These are phyloP conservation scores for Echinarachnius parma DNA, from an alignment of 53 echinoderm and acorn worm species.

Conservation along the genomic window DNA sequence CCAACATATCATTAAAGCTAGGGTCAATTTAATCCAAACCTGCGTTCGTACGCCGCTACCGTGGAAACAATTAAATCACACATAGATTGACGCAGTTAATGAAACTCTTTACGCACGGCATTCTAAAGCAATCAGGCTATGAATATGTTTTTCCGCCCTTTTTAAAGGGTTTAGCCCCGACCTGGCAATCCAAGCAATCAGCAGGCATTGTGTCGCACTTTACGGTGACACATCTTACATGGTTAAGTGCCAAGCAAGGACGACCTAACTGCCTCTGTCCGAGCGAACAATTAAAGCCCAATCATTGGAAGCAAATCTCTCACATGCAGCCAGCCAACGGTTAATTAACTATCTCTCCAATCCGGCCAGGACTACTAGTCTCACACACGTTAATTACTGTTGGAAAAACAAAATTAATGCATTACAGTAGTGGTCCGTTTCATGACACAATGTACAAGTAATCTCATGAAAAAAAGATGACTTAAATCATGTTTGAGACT, in stretches of 20 bases:
- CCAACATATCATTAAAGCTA: neutral
- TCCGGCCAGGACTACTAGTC: too few relatives aligned
- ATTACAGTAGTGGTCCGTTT: too few relatives aligned
- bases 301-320: too few relatives aligned
- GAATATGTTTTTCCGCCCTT: neutral
- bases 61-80: conserved; percentile 5
- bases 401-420: too few relatives aligned
- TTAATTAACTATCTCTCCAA: too few relatives aligned
- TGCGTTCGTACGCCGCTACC: neutral
- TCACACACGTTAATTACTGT: too few relatives aligned
- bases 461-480: too few relatives aligned
- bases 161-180: neutral
- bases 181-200: neutral
- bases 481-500: too few relatives aligned
- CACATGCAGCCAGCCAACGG: too few relatives aligned
- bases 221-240: neutral
- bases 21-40: conserved; percentile 2
- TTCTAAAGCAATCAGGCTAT: neutral
- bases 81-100: conserved; percentile 16
- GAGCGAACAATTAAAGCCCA: conserved; percentile 3
- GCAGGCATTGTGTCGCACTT: neutral
- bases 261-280: neutral
- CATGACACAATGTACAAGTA: too few relatives aligned
- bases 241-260: conserved; percentile 17
- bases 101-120: neutral